Base-by-base conservation (phyloP, 1,140 invertebrate species). In the Adoxophyes honmai region DNA sequence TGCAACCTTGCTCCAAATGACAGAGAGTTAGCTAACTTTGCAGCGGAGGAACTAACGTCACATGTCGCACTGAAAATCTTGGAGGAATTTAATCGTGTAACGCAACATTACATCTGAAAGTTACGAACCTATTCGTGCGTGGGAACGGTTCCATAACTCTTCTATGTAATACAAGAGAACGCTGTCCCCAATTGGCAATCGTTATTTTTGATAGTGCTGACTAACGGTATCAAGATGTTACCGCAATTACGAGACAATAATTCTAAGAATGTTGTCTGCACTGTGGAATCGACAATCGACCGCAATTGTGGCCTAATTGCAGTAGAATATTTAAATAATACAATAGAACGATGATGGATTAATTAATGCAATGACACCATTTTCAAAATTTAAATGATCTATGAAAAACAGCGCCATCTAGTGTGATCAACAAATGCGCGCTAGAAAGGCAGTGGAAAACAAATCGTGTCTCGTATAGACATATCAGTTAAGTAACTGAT, bases 161-260 rank as follows among this genome's bases (percentile, higher is more conserved):
- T 33, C 42, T 28, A 48, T 48, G 42, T 48, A 48, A 48, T 48
- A 14, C 16, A 28, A 48, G 21, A n/a, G 42, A 21, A 21, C 16
- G 16, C 21, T 48, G 42, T 48, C 42, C 42, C 42, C 18, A 48
- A 48, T 48, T 48, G 18, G 14, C 9, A 21, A 33, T 48, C 42
- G 42, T 48, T 48, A 48, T 48, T 48, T 48, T 48, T 48, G 42
- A 48, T 48, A 21, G 42, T 48, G 18, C 42, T 7, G 42, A 48
- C 18, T 48, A 48, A 48, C 42, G 42, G 42, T 48, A 48, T 28
- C 9, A 1, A 48, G 6, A 18, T 11, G 42, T 28, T 48, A 48
- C 21, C 16, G 28, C 42, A 48, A 48, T 48, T 48, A 18, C 42
- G 42, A 48, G 16, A 33, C 16, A 48, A 28, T 28, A 28, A 28